These are phyloP conservation scores for Halcyon badia DNA, from an alignment of 2,797 vertebrate genomes.

Conservation along the genomic window DNA sequence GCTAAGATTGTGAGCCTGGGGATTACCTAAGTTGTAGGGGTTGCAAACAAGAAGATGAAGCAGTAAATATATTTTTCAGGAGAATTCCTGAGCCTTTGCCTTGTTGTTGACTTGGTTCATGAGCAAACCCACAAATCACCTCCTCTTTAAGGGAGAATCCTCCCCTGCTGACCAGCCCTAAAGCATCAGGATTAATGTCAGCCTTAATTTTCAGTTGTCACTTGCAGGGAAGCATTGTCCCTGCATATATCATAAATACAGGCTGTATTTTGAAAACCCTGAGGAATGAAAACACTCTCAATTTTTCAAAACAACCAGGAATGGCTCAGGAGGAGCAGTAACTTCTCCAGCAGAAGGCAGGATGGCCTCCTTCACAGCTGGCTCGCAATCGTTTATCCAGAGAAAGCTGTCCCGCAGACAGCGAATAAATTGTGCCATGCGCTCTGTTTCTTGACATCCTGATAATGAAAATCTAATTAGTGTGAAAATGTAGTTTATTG, in stretches of 20 bases:
- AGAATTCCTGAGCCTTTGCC: not conserved
- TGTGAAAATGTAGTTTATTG: not conserved
- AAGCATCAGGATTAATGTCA: constrained; percentile 26
- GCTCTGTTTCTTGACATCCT: not conserved
- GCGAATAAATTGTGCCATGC: not conserved
- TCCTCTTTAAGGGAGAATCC: not conserved
- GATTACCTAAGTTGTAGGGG: not conserved
- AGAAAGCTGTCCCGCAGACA: not conserved
- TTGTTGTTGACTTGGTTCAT: not conserved
- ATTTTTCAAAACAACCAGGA: not conserved
- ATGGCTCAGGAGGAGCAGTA: constrained; percentile 28
- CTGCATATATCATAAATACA: constrained; percentile 23
- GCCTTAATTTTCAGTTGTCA: constrained; percentile 25
- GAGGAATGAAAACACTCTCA: not conserved
- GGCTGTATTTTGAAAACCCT: not conserved
- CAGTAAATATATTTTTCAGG: not conserved
- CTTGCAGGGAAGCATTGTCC: not conserved
- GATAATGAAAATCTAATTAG: constrained; percentile 16
- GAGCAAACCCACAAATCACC: not conserved
- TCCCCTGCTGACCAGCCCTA: not conserved
- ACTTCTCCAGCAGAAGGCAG: constrained; percentile 23
- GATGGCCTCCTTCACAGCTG: constrained; percentile 43
- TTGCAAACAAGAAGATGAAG: not conserved
- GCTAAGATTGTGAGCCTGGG: not conserved
- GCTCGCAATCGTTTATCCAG: not conserved